Evolutionary conservation across 2,888 invertebrate genomes (phyloP), one percentile per base, ranked within the genome.

Genomic region (Smittia aterrima): DNA sequence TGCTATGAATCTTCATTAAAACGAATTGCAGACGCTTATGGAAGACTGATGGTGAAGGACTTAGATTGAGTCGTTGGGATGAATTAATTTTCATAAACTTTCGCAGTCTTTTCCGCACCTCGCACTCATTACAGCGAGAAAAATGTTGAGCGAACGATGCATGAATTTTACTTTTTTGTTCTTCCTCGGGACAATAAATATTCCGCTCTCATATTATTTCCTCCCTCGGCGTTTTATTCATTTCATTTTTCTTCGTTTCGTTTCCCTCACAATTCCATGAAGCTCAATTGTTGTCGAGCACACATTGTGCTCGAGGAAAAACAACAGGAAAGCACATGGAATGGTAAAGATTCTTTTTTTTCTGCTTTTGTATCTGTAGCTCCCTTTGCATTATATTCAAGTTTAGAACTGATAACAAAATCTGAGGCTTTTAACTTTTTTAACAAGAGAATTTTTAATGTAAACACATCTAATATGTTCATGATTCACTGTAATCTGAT

Each of bases 11-110:
- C 64, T 64, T 64, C 25, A 25, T 64, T 25, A 64, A 13, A 64
- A 2, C 1, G 64, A 64, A n/a, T 25, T 25, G 24, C 16, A 6
- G 16, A 6, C n/a, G 2, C 47, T 47, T n/a, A 11, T n/a, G 9
- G 16, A 64, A 64, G 22, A 27, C 6, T 6, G 27, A 64, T 22
- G 13, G 27, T 1, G 25, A 24, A 16, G 27, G 16, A 13, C 27
- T 9, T 20, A 24, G 20, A 64, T 64, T 27, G 27, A 64, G 64
- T 27, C 27, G n/a, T 64, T 20, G 13, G 13, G 20, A 64, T 64
- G 64, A 64, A 64, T 64, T 64, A 64, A 64, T 64, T 27, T 27
- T 27, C 64, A 64, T 64, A 16, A 64, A 64, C 27, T 64, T 58
- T 11, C 18, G 22, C 32, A 24, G 25, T 20, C 18, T 32, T 41